These are phyloP conservation scores for Spea multiplicata DNA, from an alignment of 2,113 vertebrate genomes.

Conservation along the genomic window DNA sequence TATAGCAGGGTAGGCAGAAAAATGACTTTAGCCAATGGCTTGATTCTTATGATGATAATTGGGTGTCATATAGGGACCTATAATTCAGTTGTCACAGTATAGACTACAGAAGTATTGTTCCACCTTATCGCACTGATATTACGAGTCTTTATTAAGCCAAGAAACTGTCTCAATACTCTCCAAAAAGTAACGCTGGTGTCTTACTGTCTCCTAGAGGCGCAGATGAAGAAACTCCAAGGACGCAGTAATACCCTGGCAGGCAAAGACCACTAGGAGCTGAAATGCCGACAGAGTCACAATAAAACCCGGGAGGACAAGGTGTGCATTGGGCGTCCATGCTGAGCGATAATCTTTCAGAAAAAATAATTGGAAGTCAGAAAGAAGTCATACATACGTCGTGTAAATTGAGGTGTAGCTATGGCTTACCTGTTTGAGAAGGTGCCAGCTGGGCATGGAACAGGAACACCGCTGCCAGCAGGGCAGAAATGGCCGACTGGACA, in stretches of 20 bases:
- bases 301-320: conserved; percentile 73
- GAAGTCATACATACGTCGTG: not conserved
- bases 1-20: too few species aligned
- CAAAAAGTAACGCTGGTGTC: not conserved
- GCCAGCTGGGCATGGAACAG: conserved; percentile 77
- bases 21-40: too few species aligned
- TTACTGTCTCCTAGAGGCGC: conserved; percentile 52
- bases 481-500: conserved; percentile 85
- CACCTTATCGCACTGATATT: too few species aligned
- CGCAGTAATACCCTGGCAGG: conserved; percentile 79
- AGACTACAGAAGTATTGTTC: too few species aligned
- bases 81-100: too few species aligned
- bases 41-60: too few species aligned
- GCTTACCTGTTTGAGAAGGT: conserved; percentile 82
- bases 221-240: conserved; percentile 65
- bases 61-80: too few species aligned
- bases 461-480: conserved; percentile 73
- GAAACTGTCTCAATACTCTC: too few species aligned
- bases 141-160: too few species aligned
- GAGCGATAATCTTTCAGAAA: conserved; percentile 68
- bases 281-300: conserved; percentile 75
- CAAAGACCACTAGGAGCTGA: conserved; percentile 76
- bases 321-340: conserved; percentile 67
- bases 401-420: not conserved
- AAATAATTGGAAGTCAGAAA: not conserved